These are phyloP conservation scores for Gambusia yucatana DNA, from an alignment of 2,797 vertebrate species.

Conservation along the genomic window DNA sequence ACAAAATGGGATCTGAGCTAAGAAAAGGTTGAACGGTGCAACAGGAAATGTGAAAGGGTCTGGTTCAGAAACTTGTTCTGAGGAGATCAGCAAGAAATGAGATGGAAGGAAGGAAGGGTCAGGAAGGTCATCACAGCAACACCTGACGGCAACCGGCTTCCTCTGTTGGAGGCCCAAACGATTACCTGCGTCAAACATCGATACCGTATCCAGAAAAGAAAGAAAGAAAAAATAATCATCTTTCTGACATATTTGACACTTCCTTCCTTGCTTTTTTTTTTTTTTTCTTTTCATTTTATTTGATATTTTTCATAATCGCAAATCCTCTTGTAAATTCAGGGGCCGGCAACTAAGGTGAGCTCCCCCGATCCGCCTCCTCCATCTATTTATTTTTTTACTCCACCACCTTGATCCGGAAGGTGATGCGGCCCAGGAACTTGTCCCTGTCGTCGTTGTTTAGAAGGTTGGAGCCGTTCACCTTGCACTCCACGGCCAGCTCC, in stretches of 20 bases:
- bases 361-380: background rate
- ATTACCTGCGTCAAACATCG: constrained; percentile 15
- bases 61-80: constrained; percentile 63
- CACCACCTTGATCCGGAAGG: constrained; percentile 87
- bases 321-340: constrained; percentile 57
- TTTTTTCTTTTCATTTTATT: too few relatives aligned
- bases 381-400: constrained; percentile 70
- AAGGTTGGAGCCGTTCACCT: constrained; percentile 88
- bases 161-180: constrained; percentile 27
- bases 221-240: background rate
- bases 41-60: constrained; percentile 25
- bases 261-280: constrained; percentile 52
- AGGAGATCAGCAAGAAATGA: constrained; percentile 55
- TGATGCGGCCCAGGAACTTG: constrained; percentile 94
- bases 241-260: constrained; percentile 69
- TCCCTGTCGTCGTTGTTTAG: constrained; percentile 91
- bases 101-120: constrained; percentile 73
- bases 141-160: constrained; percentile 32
- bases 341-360: constrained; percentile 60
- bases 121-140: constrained; percentile 71
- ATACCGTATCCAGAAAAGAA: constrained; percentile 40
- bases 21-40: constrained; percentile 57
- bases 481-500: constrained; percentile 90
- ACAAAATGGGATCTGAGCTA: constrained; percentile 21
- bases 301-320: constrained; percentile 33